Conservation (phyloP, 2,113 vertebrate species). For the Sigmodon hispidus region DNA sequence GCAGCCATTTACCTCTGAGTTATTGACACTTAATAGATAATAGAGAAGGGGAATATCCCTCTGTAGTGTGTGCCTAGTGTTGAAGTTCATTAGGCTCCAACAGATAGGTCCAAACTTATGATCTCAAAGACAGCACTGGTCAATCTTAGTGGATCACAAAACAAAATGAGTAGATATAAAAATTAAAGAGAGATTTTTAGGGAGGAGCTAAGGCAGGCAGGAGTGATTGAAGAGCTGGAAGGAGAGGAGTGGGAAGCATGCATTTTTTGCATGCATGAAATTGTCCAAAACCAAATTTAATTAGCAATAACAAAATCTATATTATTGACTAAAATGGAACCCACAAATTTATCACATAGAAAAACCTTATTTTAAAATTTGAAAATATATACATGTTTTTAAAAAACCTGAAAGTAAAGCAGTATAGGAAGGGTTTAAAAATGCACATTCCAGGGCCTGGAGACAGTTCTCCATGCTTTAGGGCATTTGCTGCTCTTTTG, state of each 20-base stretch:
- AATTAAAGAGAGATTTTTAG: not conserved
- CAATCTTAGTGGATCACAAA: not conserved
- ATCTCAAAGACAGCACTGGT: not conserved
- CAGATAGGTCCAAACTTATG: not conserved
- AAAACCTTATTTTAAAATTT: not conserved
- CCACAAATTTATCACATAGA: not conserved
- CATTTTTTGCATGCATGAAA: no score
- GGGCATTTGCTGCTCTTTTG: no score
- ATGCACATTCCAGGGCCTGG: not conserved
- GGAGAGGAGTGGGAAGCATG: not conserved
- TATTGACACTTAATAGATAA: no score
- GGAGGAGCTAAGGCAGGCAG: not conserved
- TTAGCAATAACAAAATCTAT: not conserved
- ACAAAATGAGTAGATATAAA: not conserved
- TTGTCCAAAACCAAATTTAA: not conserved
- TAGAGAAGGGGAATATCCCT: not conserved
- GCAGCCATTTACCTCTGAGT: not conserved
- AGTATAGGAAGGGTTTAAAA: not conserved
- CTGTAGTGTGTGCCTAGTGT: not conserved
- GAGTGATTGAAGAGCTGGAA: not conserved
- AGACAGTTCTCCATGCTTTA: not conserved
- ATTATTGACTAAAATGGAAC: not conserved
- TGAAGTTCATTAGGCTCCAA: no score
- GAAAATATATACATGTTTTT: not conserved
- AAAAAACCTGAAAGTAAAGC: not conserved